A percentile compares a stretch with the other conserved stretches of the same genome.
Conservation (phyloP, 2,113 vertebrate genomes). For the Furnarius figulus region DNA sequence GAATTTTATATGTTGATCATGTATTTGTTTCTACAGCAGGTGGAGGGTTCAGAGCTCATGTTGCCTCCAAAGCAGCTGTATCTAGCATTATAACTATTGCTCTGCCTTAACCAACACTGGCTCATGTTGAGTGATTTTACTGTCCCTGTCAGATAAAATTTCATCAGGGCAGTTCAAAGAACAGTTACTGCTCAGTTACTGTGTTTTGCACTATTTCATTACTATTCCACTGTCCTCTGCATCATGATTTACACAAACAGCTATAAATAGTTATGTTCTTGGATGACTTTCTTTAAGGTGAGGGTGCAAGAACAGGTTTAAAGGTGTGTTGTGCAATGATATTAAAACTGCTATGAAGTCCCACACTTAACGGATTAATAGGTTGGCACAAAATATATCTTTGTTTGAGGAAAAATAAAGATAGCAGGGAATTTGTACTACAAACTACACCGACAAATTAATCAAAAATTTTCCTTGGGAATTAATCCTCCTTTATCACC, state of each 20-base stretch:
- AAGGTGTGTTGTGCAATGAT: slow-evolving; percentile 1
- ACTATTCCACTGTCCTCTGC: background rate
- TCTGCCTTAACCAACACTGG: background rate
- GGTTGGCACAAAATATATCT: slow-evolving; percentile 11
- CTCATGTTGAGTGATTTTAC: background rate
- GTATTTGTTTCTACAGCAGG: background rate
- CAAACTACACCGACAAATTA: background rate
- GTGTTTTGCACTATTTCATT: background rate
- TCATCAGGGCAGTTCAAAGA: slow-evolving; percentile 6
- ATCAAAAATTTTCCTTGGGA: slow-evolving; percentile 53
- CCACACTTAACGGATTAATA: background rate
- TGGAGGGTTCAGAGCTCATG: background rate
- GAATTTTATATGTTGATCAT: background rate
- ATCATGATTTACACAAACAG: slow-evolving; percentile 41
- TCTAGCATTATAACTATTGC: background rate
- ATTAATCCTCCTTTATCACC: slow-evolving; percentile 79
- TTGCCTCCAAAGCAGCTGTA: slow-evolving; percentile 9
- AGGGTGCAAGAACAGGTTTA: slow-evolving; percentile 32
- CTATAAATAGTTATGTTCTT: slow-evolving; percentile 70
- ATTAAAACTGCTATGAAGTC: background rate
- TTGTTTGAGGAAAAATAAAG: background rate
- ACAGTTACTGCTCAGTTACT: background rate
- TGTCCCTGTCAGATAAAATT: background rate
- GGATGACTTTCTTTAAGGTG: slow-evolving; percentile 47
- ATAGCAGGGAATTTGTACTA: background rate